Evolutionary conservation across 2,113 vertebrate genomes (phyloP).

Genomic region (Hippocampus mohnikei): DNA sequence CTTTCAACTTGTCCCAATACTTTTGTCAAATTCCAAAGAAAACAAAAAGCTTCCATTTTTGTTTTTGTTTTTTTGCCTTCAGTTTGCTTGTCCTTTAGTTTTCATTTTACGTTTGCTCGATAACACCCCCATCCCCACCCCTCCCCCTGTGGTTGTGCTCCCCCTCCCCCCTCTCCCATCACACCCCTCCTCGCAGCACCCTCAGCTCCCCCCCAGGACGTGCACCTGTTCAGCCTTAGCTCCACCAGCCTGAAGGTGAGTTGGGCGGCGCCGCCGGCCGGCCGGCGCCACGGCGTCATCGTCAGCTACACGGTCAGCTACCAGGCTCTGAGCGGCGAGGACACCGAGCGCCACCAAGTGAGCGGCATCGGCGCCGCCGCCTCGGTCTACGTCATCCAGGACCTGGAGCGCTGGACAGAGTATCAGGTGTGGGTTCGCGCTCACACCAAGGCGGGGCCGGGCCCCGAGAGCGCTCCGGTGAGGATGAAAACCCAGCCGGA

Average conservation of each 20-base stretch:
- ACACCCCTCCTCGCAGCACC: constrained; percentile 77
- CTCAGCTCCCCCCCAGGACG: constrained; percentile 95
- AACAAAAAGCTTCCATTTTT: constrained; percentile 49
- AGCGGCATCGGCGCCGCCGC: constrained; percentile 82
- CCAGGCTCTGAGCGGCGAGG: constrained; percentile 88
- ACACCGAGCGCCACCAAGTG: constrained; percentile 86
- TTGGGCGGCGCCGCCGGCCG: constrained; percentile 95
- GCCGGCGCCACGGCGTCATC: constrained; percentile 91
- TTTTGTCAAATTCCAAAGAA: neutral
- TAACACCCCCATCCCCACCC: constrained; percentile 64
- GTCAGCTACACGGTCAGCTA: constrained; percentile 93
- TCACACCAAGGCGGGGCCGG: constrained; percentile 94
- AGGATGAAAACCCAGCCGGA: constrained; percentile 92
- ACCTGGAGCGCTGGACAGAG: constrained; percentile 98
- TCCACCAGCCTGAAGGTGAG: constrained; percentile 98
- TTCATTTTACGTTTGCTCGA: constrained; percentile 76
- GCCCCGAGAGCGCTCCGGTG: constrained; percentile 88
- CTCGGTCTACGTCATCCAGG: constrained; percentile 88
- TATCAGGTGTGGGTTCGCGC: constrained; percentile 98
- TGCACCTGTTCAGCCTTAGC: constrained; percentile 86
- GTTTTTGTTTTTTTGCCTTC: constrained; percentile 40
- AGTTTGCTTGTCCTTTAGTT: constrained; percentile 49
- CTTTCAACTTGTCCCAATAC: neutral
- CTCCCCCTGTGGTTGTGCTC: constrained; percentile 46
- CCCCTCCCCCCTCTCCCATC: constrained; percentile 35